Conservation (phyloP, 2,797 vertebrate genomes). For the Brachymystax lenok region DNA sequence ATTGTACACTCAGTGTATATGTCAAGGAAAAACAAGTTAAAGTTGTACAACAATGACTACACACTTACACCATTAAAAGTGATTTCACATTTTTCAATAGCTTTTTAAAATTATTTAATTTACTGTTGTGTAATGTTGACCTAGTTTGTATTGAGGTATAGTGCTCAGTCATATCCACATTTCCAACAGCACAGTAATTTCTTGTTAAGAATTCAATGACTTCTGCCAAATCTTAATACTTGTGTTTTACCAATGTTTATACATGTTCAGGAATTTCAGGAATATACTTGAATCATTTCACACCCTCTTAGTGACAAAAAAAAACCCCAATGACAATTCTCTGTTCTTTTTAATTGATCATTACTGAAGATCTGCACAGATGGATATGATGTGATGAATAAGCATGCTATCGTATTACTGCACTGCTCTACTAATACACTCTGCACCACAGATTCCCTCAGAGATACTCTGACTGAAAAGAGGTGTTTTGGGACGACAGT, state of each 20-base stretch:
- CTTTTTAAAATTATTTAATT: neutral
- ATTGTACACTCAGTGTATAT: no score
- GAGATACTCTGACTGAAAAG: constrained; percentile 59
- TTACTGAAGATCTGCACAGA: constrained; percentile 77
- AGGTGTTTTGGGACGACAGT: constrained; percentile 69
- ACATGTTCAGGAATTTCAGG: constrained; percentile 64
- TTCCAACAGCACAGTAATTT: neutral
- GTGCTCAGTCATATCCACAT: constrained; percentile 1
- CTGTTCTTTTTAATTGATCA: constrained; percentile 77
- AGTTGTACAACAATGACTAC: neutral
- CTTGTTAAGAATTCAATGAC: neutral
- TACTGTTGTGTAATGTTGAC: constrained; percentile 21
- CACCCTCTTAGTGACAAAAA: constrained; percentile 66
- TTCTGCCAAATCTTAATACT: constrained; percentile 15
- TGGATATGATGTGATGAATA: constrained; percentile 81
- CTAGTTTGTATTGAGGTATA: neutral
- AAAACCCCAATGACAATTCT: constrained; percentile 64
- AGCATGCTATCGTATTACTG: constrained; percentile 73
- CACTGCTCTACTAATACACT: constrained; percentile 40
- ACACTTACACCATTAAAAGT: neutral
- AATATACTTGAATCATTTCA: constrained; percentile 64
- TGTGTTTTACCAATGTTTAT: constrained; percentile 63
- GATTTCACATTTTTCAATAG: no score
- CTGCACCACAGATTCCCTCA: constrained; percentile 67
- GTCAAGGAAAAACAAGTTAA: neutral